Conservation (phyloP, 2,113 vertebrate genomes). For the Cisticola juncidis region DNA sequence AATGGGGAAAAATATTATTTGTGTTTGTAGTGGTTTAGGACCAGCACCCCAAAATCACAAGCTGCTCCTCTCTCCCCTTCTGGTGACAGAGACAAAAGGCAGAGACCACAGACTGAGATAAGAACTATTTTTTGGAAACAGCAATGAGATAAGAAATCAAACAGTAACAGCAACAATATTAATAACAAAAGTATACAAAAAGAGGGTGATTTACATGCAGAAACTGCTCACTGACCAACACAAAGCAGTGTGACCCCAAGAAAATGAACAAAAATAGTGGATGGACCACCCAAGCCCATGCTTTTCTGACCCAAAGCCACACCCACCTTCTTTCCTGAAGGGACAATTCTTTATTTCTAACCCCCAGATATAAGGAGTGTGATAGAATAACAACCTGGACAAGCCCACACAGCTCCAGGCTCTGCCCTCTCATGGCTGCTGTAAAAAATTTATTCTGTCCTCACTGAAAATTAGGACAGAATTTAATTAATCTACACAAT, state of each 20-base stretch:
- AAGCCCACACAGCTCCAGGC: not conserved
- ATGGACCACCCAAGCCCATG: fast-evolving
- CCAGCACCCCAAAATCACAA: not conserved
- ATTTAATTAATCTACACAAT: not conserved
- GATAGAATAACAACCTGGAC: not conserved
- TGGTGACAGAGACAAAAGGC: not conserved
- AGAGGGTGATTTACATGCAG: not conserved
- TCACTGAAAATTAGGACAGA: not conserved
- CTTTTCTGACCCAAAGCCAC: fast-evolving
- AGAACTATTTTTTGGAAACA: not conserved
- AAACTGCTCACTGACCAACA: not conserved
- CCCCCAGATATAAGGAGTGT: too few relatives aligned
- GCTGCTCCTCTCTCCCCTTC: not conserved
- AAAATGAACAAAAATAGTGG: not conserved
- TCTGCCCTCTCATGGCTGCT: not conserved
- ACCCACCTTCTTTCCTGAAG: not conserved
- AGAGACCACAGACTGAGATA: not conserved
- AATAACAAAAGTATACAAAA: fast-evolving
- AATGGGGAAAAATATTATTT: not conserved
- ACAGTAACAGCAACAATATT: not conserved
- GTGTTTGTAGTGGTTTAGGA: not conserved
- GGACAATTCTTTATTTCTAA: not conserved
- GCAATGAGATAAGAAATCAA: not conserved
- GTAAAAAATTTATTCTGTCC: not conserved
- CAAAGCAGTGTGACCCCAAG: not conserved